Conservation (phyloP, 2,888 invertebrate species). For the Antheraea assamensis region DNA sequence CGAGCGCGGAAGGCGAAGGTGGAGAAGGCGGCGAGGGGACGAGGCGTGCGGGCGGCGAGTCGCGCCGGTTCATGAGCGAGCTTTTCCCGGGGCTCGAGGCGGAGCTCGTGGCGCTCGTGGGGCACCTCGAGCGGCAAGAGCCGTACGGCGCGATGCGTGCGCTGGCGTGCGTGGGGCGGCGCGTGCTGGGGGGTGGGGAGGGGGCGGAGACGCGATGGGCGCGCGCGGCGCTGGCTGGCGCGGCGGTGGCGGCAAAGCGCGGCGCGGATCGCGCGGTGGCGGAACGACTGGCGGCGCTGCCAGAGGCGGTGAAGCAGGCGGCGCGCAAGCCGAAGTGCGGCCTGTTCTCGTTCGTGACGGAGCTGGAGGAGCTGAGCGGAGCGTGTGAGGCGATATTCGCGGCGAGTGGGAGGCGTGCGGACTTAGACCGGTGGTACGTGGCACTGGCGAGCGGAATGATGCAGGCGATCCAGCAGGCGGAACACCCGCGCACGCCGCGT, state of each 20-base stretch:
- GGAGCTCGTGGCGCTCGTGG: constrained; percentile 93
- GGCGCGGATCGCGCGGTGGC: constrained; percentile 87
- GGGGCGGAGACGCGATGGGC: constrained; percentile 67
- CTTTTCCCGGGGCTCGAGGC: constrained; percentile 94
- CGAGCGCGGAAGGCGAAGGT: constrained; percentile 38
- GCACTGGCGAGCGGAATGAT: constrained; percentile 89
- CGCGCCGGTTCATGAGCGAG: constrained; percentile 92
- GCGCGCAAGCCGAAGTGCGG: constrained; percentile 90
- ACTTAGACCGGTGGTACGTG: constrained; percentile 94
- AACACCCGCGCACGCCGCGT: constrained; percentile 88
- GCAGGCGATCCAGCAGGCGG: constrained; percentile 83
- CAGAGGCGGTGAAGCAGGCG: constrained; percentile 32
- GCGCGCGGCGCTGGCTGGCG: constrained; percentile 61
- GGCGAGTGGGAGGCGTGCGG: constrained; percentile 92
- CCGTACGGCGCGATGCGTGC: constrained; percentile 97
- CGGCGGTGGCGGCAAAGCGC: constrained; percentile 68
- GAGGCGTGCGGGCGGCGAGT: constrained; percentile 75
- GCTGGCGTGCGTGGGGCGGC: constrained; percentile 93
- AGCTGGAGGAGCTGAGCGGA: constrained; percentile 94
- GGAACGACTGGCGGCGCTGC: constrained; percentile 2
- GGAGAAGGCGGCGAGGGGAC: constrained; percentile 39
- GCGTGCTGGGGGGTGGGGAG: constrained; percentile 78
- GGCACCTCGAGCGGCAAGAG: constrained; percentile 93
- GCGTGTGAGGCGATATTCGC: constrained; percentile 94
- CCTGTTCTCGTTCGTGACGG: constrained; percentile 93